Evolutionary conservation across 2,113 vertebrate genomes (phyloP), one percentile per base, ranked within the genome.

Genomic region (Oceanites oceanicus): DNA sequence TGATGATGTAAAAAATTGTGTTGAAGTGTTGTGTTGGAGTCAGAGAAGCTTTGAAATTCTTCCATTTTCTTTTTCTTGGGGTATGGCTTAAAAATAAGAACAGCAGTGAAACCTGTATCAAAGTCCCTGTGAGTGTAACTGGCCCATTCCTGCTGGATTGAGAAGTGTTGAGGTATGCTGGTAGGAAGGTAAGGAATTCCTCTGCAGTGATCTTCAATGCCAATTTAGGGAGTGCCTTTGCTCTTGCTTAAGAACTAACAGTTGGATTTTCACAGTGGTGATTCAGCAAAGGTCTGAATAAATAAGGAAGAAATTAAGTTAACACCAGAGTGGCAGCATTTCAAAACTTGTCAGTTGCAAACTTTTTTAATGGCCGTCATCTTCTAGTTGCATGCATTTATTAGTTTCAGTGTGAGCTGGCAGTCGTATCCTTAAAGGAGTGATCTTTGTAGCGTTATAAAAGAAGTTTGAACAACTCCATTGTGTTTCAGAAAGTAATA

Each of bases 171-270:
- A 75, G 49, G 36, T 78, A 8, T 22, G 32, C 53, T 77, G n/a
- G 8, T 44, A 70, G 71, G 38, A 84, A 86, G 66, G 71, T 86
- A 58, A 83, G 93, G 74, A 90, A 88, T 86, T 92, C 67, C 83
- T 83, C 70, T 85, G 68, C 50, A 78, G 73, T 56, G 52, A 88
- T 94, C 83, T 77, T 77, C 49, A 32, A 13, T 85, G 76, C 45
- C 73, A 94, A 4, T 77, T 91, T 68, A 96, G 88, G 92, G 97
- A 96, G 92, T 92, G 96, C 89, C 94, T 94, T 94, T 95, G 76
- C 80, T 97, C 42, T 95, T 91, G 77, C 26, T 82, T 95, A 88
- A 82, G 80, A 92, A 94, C 89, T 94, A 97, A 95, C 89, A 91
- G 47, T 86, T 53, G 56, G 36, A 76, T 96, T 97, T 94, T 86